Evolutionary conservation across 2,113 vertebrate genomes (phyloP).

Genomic region (Tricholaema leucomelas): DNA sequence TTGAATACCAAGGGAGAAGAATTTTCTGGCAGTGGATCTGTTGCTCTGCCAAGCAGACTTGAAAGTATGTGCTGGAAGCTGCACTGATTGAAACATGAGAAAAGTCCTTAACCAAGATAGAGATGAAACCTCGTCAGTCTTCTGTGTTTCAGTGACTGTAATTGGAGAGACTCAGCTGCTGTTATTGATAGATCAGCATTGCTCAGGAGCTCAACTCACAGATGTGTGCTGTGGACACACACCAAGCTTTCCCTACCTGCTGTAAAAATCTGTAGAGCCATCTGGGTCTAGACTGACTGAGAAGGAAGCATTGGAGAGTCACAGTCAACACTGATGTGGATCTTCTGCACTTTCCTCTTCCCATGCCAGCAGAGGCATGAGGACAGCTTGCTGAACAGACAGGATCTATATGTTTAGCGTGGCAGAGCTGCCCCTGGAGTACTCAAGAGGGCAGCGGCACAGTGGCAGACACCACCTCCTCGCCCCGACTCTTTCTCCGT

Average conservation of each 20-base stretch:
- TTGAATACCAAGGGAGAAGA: not conserved
- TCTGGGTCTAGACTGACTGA: not conserved
- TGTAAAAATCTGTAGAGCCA: not conserved
- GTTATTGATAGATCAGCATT: not conserved
- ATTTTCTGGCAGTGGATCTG: slow-evolving; percentile 13
- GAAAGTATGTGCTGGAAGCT: not conserved
- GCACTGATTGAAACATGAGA: not conserved
- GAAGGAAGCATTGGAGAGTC: not conserved
- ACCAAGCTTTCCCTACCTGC: not conserved
- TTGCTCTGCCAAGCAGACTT: not conserved
- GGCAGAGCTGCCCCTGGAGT: no score
- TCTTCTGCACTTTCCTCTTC: not conserved
- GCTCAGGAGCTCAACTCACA: not conserved
- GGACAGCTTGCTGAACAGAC: no score
- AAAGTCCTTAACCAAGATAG: not conserved
- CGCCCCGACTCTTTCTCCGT: fast-evolving
- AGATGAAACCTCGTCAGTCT: not conserved
- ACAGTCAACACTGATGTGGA: no score
- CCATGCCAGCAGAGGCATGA: no score
- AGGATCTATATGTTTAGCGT: no score
- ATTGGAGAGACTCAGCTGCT: not conserved
- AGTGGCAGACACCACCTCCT: not conserved
- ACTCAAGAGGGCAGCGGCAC: no score
- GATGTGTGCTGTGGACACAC: not conserved
- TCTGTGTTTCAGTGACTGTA: not conserved